phyloP scores from a whole-genome alignment of 2,888 invertebrate species.

The Dryobotodes eremita region DNA sequence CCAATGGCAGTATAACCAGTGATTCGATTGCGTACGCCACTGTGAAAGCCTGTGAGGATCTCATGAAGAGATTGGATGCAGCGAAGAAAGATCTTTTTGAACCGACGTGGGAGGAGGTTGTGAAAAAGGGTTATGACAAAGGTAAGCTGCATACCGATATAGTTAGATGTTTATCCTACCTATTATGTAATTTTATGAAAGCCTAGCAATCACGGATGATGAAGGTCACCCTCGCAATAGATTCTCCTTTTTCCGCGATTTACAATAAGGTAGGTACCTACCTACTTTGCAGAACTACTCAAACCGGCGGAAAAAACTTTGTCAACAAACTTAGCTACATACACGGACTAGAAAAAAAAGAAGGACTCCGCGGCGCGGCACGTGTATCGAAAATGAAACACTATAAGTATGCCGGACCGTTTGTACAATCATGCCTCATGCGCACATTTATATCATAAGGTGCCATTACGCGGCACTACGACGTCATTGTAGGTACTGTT shows the following conservation, averaged over 20 bases:
- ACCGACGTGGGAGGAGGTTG: slow-evolving; percentile 89
- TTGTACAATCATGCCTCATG: too few relatives aligned
- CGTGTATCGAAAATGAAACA: too few relatives aligned
- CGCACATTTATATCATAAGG: too few relatives aligned
- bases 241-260: neutral
- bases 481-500: too few relatives aligned
- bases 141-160: slow-evolving; percentile 67
- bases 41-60: slow-evolving; percentile 88
- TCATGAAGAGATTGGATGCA: slow-evolving; percentile 86
- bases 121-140: slow-evolving; percentile 86
- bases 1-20: slow-evolving; percentile 94
- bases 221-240: too few relatives aligned
- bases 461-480: too few relatives aligned
- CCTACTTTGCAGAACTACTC: neutral
- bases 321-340: neutral
- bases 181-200: neutral
- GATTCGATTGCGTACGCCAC: slow-evolving; percentile 92
- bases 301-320: neutral
- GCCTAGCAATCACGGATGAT: neutral
- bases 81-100: slow-evolving; percentile 81
- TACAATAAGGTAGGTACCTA: too few relatives aligned
- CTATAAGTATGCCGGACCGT: too few relatives aligned
- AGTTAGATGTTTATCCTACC: neutral
- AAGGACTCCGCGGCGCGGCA: too few relatives aligned
- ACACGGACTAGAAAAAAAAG: too few relatives aligned